A percentile compares a stretch with the other conserved stretches of the same genome.
Evolutionary conservation across 2,113 vertebrate genomes (phyloP).

Genomic region (Scortum barcoo): DNA sequence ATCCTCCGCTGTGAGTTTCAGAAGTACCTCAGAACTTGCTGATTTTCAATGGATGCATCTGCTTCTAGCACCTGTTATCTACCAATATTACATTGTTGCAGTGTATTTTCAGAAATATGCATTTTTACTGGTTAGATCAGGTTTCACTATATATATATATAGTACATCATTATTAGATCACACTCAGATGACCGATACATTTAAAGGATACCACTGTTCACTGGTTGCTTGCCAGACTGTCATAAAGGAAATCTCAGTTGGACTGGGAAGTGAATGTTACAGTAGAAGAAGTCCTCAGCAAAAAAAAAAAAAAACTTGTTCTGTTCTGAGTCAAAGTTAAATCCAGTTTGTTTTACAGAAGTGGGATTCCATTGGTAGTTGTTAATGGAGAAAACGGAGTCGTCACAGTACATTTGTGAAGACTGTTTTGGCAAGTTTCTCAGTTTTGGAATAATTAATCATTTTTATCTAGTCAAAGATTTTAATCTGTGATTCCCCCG

Average conservation of each 20-base stretch:
- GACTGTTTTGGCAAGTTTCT: not conserved
- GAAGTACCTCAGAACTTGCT: constrained; percentile 79
- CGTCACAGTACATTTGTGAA: not conserved
- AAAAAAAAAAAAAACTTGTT: constrained; percentile 41
- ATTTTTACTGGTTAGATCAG: constrained; percentile 75
- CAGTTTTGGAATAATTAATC: not conserved
- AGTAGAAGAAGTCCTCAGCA: constrained; percentile 61
- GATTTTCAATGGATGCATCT: constrained; percentile 71
- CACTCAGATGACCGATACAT: constrained; percentile 46
- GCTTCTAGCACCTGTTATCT: constrained; percentile 71
- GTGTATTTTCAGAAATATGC: constrained; percentile 77
- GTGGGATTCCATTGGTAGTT: constrained; percentile 50
- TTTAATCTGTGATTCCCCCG: constrained; percentile 1
- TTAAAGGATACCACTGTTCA: constrained; percentile 60
- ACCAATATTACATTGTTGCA: constrained; percentile 54
- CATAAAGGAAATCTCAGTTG: constrained; percentile 38
- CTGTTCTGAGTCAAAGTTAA: constrained; percentile 23
- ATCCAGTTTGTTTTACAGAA: constrained; percentile 34
- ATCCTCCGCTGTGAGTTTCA: constrained; percentile 78
- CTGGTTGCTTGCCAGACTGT: constrained; percentile 55
- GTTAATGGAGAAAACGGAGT: constrained; percentile 4
- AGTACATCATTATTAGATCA: constrained; percentile 41
- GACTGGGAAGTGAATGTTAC: constrained; percentile 11
- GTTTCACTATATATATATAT: constrained; percentile 51
- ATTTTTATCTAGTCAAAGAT: not conserved